Evolutionary conservation across 2,113 vertebrate species (phyloP).

Genomic region (Urocitellus parryii): DNA sequence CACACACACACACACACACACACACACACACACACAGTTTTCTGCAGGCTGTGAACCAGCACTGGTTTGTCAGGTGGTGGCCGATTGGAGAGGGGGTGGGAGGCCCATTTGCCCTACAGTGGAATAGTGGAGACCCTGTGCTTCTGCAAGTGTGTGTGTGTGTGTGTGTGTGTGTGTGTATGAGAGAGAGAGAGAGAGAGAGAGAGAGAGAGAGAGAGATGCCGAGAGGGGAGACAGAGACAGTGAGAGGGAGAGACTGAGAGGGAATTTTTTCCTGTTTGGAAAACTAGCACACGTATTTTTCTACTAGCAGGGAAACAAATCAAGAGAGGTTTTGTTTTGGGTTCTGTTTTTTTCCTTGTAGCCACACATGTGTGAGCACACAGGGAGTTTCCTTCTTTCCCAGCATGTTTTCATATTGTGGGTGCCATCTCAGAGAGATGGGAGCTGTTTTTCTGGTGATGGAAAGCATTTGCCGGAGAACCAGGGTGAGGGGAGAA

Average conservation of each 20-base stretch:
- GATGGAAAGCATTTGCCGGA: background rate
- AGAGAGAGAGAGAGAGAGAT: background rate
- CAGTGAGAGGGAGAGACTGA: background rate
- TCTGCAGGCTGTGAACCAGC: background rate
- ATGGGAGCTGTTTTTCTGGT: background rate
- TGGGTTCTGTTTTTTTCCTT: too few species aligned
- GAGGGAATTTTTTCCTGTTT: background rate
- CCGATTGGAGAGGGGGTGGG: too few species aligned
- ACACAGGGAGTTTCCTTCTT: background rate
- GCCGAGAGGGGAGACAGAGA: background rate
- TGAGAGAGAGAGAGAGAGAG: background rate
- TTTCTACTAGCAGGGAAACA: background rate
- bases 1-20: background rate
- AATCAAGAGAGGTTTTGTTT: background rate
- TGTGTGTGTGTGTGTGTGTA: background rate
- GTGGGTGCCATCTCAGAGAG: background rate
- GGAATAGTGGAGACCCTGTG: rapidly evolving
- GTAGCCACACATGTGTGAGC: background rate
- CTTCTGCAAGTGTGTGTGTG: background rate
- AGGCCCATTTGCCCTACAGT: rapidly evolving
- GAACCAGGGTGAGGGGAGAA: background rate
- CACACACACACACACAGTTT: too few species aligned
- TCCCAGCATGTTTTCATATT: rapidly evolving
- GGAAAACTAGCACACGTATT: background rate
- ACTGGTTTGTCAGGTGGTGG: background rate